Evolutionary conservation across 2,797 vertebrate species (phyloP), one percentile per base, ranked within the genome.

Genomic region (Melanotaenia boesemani): DNA sequence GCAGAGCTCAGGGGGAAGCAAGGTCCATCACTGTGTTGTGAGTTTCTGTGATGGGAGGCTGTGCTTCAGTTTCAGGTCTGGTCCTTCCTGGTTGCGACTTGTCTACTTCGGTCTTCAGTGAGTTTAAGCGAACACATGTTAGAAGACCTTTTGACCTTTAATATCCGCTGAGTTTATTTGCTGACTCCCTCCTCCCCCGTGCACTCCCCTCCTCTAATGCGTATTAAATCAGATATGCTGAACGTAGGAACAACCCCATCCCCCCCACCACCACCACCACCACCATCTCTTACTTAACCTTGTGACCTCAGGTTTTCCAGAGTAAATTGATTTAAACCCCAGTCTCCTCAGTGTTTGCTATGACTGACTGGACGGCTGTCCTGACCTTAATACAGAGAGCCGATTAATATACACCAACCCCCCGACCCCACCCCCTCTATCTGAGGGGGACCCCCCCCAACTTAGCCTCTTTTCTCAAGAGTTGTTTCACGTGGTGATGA

Each of bases 161-260:
- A 94, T 94, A 93, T 93, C 92, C 91, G 90, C 88, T 74, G 57
- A 62, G 72, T 88, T 90, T 90, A 88, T 89, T 83, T 78, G 85
- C 71, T 32, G 7, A 39, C n/a, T 61, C 39, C 44, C 69, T 30
- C 62, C 76, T 18, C 62, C 56, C 30, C 16, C 34, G 24, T 34
- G 32, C 32, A 37, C 63, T 28, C 59, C 46, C 39, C 55, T 22
- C 28, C 79, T 70, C 75, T 18, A 67, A 77, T 79, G 84, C 76
- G 85, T 87, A 84, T 91, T 92, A 87, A 93, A 91, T 93, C 92
- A 92, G 92, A 93, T 88, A 90, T 80, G 83, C 73, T 76, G 82
- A 59, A 70, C 59, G 80, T 58, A 62, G 83, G 44, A 67, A 13
- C 50, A 28, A 56, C 74, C 63, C 75, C 52, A 7, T 69, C 84